Evolutionary conservation across 1,140 invertebrate species (phyloP).

Genomic region (Oedothorax gibbosus): DNA sequence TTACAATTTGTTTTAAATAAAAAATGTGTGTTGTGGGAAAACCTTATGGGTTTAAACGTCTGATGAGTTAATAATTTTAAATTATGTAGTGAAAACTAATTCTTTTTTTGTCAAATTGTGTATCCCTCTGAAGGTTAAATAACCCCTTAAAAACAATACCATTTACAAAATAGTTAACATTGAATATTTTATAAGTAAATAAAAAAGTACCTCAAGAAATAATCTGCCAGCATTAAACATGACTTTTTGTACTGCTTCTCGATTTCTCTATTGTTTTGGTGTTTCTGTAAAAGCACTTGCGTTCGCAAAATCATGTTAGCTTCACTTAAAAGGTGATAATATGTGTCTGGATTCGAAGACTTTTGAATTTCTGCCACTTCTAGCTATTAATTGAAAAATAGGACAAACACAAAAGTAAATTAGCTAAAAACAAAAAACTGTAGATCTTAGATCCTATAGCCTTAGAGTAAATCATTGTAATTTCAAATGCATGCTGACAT

Average conservation of each 20-base stretch:
- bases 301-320: conserved; percentile 75
- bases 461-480: neutral
- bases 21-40: too few relatives aligned
- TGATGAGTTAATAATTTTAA: too few relatives aligned
- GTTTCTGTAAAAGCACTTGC: conserved; percentile 64
- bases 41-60: too few relatives aligned
- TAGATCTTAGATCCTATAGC: neutral
- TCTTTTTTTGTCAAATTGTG: too few relatives aligned
- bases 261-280: conserved; percentile 66
- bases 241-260: conserved; percentile 74
- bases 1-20: too few relatives aligned
- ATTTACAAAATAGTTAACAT: neutral
- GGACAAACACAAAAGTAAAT: neutral
- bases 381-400: conserved; percentile 64
- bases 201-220: conserved; percentile 74
- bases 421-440: neutral
- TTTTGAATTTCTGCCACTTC: conserved; percentile 76
- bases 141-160: too few relatives aligned
- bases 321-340: conserved; percentile 77
- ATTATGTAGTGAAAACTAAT: too few relatives aligned
- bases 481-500: neutral
- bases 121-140: too few relatives aligned
- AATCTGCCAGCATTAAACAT: conserved; percentile 76
- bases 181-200: conserved; percentile 1
- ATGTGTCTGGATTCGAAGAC: conserved; percentile 74